These are phyloP conservation scores for Colaptes auratus DNA, from an alignment of 2,113 vertebrate genomes.

Conservation along the genomic window DNA sequence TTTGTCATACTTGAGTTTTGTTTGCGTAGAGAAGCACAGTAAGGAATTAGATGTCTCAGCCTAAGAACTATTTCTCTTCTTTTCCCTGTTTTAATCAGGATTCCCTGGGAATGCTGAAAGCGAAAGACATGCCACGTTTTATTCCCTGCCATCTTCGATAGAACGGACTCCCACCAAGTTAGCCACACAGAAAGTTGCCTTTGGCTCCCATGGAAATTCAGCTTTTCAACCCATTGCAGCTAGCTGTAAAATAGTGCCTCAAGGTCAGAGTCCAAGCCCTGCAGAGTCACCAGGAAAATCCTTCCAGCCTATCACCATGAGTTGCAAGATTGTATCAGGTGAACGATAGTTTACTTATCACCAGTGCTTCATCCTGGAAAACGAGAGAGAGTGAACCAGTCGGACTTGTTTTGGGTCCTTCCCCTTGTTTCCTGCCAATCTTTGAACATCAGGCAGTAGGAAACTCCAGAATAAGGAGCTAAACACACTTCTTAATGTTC, in stretches of 20 bases:
- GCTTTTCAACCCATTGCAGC: slow-evolving; percentile 98
- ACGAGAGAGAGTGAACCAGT: background rate
- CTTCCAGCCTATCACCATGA: slow-evolving; percentile 99
- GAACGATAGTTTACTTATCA: slow-evolving; percentile 49
- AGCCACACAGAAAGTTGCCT: slow-evolving; percentile 86
- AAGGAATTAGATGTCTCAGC: slow-evolving; percentile 24
- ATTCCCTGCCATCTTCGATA: slow-evolving; percentile 80
- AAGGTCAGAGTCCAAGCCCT: slow-evolving; percentile 88
- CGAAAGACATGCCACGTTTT: slow-evolving; percentile 78
- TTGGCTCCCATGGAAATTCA: slow-evolving; percentile 95
- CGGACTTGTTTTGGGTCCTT: background rate
- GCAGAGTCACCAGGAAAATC: slow-evolving; percentile 95
- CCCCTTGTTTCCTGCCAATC: background rate
- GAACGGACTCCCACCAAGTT: slow-evolving; percentile 91
- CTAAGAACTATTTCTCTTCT: slow-evolving; percentile 62
- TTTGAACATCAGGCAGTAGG: background rate
- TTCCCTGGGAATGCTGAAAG: slow-evolving; percentile 81
- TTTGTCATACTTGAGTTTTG: background rate
- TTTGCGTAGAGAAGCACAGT: slow-evolving; percentile 11
- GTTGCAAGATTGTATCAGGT: slow-evolving; percentile 99
- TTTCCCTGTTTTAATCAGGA: slow-evolving; percentile 77
- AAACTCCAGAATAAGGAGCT: background rate
- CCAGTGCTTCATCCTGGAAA: background rate
- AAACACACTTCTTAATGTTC: background rate
- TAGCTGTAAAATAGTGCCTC: slow-evolving; percentile 96